Conservation (phyloP, 2,797 vertebrate species). For the Urocyon cinereoargenteus region DNA sequence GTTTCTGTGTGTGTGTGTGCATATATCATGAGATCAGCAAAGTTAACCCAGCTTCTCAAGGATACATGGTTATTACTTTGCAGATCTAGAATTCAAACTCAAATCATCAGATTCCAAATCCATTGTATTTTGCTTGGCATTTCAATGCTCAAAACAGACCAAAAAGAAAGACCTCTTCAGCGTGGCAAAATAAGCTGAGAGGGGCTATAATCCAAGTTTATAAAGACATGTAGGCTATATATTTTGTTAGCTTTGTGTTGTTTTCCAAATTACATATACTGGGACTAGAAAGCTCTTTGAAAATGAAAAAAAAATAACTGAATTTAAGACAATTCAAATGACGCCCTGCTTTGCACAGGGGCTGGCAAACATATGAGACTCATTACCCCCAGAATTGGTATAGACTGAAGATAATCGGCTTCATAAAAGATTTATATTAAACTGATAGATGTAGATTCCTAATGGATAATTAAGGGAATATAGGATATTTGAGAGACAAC, state of each 20-base stretch:
- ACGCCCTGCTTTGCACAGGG: not conserved
- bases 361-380: not conserved
- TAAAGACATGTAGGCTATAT: not conserved
- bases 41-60: not conserved
- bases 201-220: not conserved
- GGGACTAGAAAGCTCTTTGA: not conserved
- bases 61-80: not conserved
- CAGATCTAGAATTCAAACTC: not conserved
- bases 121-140: not conserved
- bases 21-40: not conserved
- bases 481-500: not conserved
- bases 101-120: not conserved
- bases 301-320: conserved; percentile 18
- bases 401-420: not conserved
- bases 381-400: not conserved
- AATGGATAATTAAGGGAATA: conserved; percentile 2
- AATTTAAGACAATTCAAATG: conserved; percentile 5
- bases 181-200: not conserved
- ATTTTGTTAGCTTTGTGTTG: not conserved
- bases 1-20: not conserved
- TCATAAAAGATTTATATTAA: conserved; percentile 34
- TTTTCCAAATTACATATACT: not conserved
- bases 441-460: not conserved
- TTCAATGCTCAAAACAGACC: not conserved
- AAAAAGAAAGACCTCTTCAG: not conserved